Evolutionary conservation across 2,888 invertebrate species (phyloP), one percentile per base, ranked within the genome.

Genomic region (Disparrhopalites patrizii): DNA sequence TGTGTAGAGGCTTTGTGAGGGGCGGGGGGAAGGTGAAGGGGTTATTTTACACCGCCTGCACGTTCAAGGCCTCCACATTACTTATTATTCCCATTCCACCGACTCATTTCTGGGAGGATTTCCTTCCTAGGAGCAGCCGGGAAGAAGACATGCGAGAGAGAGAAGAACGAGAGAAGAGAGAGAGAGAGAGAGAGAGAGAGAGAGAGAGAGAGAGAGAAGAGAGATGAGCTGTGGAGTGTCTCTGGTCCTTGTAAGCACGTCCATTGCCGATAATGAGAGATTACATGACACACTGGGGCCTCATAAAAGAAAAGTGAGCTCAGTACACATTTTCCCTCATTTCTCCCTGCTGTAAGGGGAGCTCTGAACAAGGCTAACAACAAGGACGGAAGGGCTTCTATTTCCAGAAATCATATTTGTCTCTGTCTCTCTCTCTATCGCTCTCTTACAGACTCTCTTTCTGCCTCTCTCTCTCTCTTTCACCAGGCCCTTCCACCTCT

Each of bases 261-360:
- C 71, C 71, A 70, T 70, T 70, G 66, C 62, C 70, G 69, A 72
- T 74, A 72, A 74, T 74, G 72, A 74, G 72, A 70, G 67, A 72
- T 69, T 71, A 70, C 67, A 72, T 71, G 69, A 70, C 70, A 66
- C 72, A 71, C 74, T 67, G 33, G 74, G 74, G 72, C 65, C 63
- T 70, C 70, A 65, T 72, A 72, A 74, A 74, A 66, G n/a, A n/a
- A n/a, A n/a, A n/a, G n/a, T n/a, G n/a, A n/a, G n/a, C n/a, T n/a
- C n/a, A n/a, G n/a, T n/a, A n/a, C n/a, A n/a, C n/a, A n/a, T n/a
- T n/a, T n/a, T n/a, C n/a, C n/a, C n/a, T n/a, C n/a, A n/a, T n/a
- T n/a, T n/a, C n/a, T n/a, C n/a, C n/a, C 50, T 60, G 50, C 50
- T 61, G 8, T 13, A 20, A 30, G 51, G 27, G 27, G 10, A 27